phyloP scores from a whole-genome alignment of 2,113 vertebrate species.

The Pyrgilauda ruficollis region DNA sequence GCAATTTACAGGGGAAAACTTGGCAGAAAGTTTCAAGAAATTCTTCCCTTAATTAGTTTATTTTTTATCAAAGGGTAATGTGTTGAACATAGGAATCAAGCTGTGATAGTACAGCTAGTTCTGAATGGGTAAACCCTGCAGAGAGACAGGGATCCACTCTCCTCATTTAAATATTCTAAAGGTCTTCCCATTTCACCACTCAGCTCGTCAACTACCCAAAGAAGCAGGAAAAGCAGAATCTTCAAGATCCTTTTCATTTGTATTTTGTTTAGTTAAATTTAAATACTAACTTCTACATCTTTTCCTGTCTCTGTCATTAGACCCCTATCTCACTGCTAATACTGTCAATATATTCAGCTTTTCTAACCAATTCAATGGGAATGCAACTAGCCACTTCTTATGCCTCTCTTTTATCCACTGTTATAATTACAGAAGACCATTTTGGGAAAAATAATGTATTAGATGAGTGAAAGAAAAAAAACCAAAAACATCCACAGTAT shows the following conservation, averaged over 20 bases:
- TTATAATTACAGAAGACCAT: background rate
- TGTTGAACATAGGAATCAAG: background rate
- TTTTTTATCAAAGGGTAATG: background rate
- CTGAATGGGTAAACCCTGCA: background rate
- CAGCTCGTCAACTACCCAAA: background rate
- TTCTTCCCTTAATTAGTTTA: background rate
- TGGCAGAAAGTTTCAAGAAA: background rate
- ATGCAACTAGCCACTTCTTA: background rate
- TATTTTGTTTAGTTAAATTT: background rate
- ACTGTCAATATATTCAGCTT: background rate
- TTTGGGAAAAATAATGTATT: background rate
- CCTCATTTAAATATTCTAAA: background rate
- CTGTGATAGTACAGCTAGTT: background rate
- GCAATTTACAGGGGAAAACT: background rate
- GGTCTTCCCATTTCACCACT: background rate
- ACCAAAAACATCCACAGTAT: no score
- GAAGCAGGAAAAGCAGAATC: background rate
- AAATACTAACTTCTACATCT: background rate
- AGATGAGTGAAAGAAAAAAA: background rate
- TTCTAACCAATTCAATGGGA: background rate
- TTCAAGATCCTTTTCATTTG: background rate
- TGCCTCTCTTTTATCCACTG: background rate
- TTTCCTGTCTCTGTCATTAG: background rate
- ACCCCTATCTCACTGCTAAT: background rate
- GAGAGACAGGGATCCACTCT: background rate